Evolutionary conservation across 2,113 vertebrate species (phyloP).

Genomic region (Larimichthys crocea): DNA sequence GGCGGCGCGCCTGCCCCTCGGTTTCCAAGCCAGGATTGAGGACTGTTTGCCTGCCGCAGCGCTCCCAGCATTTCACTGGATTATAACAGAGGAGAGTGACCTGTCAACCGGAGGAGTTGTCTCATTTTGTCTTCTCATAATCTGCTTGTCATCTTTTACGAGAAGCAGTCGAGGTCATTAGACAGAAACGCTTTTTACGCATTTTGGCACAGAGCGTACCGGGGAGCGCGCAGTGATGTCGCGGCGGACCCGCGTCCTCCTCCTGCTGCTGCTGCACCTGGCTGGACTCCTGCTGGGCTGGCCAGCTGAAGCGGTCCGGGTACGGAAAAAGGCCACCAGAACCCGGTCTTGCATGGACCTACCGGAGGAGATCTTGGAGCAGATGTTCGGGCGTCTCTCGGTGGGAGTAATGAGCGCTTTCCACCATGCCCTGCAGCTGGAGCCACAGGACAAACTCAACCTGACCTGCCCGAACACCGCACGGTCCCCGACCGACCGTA

Average conservation of each 20-base stretch:
- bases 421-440: slow-evolving; percentile 93
- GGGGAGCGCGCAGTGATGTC: slow-evolving; percentile 53
- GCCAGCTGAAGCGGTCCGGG: slow-evolving; percentile 57
- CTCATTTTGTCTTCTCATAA: background rate
- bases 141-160: background rate
- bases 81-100: slow-evolving; percentile 1
- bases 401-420: slow-evolving; percentile 94
- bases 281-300: slow-evolving; percentile 33
- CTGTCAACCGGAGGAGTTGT: background rate
- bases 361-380: slow-evolving; percentile 93
- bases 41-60: slow-evolving; percentile 5
- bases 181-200: too few species aligned
- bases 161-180: background rate
- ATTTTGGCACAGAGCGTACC: background rate
- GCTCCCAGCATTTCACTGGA: slow-evolving; percentile 12
- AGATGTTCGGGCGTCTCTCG: slow-evolving; percentile 93
- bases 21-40: slow-evolving; percentile 24
- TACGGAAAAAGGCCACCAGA: slow-evolving; percentile 80
- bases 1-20: slow-evolving; percentile 40
- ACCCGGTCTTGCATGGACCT: slow-evolving; percentile 88
- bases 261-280: slow-evolving; percentile 54
- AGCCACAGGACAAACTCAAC: slow-evolving; percentile 87
- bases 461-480: slow-evolving; percentile 86
- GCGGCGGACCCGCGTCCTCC: slow-evolving; percentile 54
- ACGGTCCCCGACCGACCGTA: slow-evolving; percentile 72